Conservation (phyloP, 2,888 invertebrate genomes). For the Parascotia fuliginaria region DNA sequence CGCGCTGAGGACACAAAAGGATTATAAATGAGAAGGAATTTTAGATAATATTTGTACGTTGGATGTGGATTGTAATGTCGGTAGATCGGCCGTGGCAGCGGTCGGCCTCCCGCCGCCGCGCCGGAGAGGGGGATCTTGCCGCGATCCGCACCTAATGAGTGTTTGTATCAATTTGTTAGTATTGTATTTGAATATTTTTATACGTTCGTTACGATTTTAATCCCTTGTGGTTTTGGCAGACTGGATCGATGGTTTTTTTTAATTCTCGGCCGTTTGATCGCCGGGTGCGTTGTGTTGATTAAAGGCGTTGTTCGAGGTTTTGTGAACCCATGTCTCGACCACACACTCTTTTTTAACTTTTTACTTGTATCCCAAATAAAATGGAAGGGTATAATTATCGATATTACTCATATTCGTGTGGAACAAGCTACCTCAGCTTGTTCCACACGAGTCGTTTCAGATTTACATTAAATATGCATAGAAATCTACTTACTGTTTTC, state of each 20-base stretch:
- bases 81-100: slow-evolving; percentile 63
- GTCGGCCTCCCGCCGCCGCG: slow-evolving; percentile 42
- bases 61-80: slow-evolving; percentile 85
- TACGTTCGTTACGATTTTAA: slow-evolving; percentile 84
- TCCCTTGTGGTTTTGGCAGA: slow-evolving; percentile 74
- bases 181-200: slow-evolving; percentile 86
- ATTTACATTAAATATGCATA: neutral
- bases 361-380: slow-evolving; percentile 36
- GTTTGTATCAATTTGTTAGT: slow-evolving; percentile 86
- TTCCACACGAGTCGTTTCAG: slow-evolving; percentile 10
- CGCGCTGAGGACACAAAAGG: slow-evolving; percentile 86
- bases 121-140: slow-evolving; percentile 72
- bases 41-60: slow-evolving; percentile 86
- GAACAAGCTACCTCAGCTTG: slow-evolving; percentile 21
- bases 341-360: slow-evolving; percentile 43
- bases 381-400: slow-evolving; percentile 14
- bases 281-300: slow-evolving; percentile 71
- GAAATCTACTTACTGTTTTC: no score
- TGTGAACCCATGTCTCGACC: slow-evolving; percentile 49
- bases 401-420: neutral
- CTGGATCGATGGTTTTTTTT: slow-evolving; percentile 78
- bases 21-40: slow-evolving; percentile 87
- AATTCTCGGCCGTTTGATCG: slow-evolving; percentile 76
- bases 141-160: slow-evolving; percentile 83
- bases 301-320: slow-evolving; percentile 67